phyloP scores from a whole-genome alignment of 2,888 invertebrate species.

The Papilio demoleus region DNA sequence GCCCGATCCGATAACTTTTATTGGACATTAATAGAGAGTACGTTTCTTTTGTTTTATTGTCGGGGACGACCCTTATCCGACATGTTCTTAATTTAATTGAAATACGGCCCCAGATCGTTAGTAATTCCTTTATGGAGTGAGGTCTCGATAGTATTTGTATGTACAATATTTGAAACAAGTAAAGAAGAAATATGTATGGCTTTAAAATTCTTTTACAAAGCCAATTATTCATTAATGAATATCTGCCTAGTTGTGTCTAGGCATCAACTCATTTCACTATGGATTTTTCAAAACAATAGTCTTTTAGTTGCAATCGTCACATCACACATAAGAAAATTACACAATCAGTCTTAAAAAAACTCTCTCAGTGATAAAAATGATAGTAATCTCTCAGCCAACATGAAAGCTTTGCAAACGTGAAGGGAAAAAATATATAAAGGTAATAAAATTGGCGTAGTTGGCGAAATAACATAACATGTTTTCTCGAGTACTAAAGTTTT shows the following conservation, averaged over 20 bases:
- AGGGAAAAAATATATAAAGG: constrained; percentile 23
- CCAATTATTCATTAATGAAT: no score
- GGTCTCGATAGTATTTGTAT: background rate
- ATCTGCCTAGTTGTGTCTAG: no score
- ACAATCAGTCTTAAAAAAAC: background rate
- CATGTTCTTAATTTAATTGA: constrained; percentile 30
- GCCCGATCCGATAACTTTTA: constrained; percentile 60
- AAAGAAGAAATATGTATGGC: no score
- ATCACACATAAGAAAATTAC: no score
- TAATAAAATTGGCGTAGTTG: constrained; percentile 28
- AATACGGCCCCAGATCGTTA: background rate
- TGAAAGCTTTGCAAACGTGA: constrained; percentile 19
- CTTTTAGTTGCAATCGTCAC: no score
- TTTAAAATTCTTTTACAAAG: no score
- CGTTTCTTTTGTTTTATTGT: constrained; percentile 41
- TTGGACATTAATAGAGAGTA: constrained; percentile 55
- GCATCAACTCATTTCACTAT: no score
- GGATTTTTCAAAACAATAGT: no score
- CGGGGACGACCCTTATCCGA: constrained; percentile 21
- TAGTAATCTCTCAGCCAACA: constrained; percentile 18
- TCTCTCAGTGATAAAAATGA: background rate
- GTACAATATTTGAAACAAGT: no score
- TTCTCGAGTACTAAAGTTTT: constrained; percentile 39
- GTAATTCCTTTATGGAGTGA: background rate
- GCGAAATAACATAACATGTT: constrained; percentile 39